These are phyloP conservation scores for Leucosticte australis DNA, from an alignment of 2,113 vertebrate species.

Conservation along the genomic window DNA sequence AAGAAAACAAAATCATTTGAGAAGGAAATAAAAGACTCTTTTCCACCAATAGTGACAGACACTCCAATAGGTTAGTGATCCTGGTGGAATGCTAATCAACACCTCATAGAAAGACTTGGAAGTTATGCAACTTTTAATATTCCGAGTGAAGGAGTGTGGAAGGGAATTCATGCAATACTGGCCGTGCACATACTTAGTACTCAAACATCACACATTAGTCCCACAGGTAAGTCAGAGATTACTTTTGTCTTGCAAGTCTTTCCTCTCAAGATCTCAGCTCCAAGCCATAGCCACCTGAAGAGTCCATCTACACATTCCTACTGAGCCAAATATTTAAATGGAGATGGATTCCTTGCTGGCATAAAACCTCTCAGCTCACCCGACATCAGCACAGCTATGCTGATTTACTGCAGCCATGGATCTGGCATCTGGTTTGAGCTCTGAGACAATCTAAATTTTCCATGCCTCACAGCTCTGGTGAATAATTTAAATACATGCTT, in stretches of 20 bases:
- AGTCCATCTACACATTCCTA: not conserved
- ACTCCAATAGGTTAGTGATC: constrained; percentile 53
- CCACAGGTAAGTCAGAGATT: not conserved
- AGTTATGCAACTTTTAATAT: constrained; percentile 22
- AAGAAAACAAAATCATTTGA: constrained; percentile 68
- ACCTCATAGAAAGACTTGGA: constrained; percentile 31
- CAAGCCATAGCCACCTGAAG: not conserved
- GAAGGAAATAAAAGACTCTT: constrained; percentile 55
- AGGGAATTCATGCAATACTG: not conserved
- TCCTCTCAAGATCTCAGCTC: not conserved
- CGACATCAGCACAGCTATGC: not conserved
- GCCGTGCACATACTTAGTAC: not conserved
- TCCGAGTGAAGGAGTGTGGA: not conserved
- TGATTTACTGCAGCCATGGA: constrained; percentile 41
- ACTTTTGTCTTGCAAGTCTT: not conserved
- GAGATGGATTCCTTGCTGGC: not conserved
- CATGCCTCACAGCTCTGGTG: constrained; percentile 19
- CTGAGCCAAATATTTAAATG: not conserved
- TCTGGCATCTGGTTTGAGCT: constrained; percentile 24
- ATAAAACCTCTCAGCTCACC: not conserved
- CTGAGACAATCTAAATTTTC: constrained; percentile 21
- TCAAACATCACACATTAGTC: not conserved
- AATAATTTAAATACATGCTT: constrained; percentile 31
- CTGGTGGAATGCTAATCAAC: constrained; percentile 62
- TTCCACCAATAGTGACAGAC: constrained; percentile 43